These are phyloP conservation scores for Palythoa heliodiscus DNA, from an alignment of 92 coral and sea anemone species.

Conservation along the genomic window DNA sequence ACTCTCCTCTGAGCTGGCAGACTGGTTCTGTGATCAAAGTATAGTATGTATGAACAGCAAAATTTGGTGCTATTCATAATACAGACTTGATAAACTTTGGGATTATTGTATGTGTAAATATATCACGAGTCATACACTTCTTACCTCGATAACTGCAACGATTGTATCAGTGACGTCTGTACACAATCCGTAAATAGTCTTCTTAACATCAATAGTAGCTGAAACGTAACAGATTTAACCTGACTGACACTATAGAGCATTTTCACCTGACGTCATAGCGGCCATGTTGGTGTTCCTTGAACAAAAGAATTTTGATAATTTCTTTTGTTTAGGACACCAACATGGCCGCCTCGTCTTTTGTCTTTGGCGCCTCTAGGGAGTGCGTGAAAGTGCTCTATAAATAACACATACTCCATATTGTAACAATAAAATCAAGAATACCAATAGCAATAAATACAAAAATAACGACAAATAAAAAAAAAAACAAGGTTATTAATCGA, in stretches of 20 bases:
- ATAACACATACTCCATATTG: too few relatives aligned
- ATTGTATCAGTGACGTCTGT: constrained; percentile 80
- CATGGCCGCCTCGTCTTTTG: too few relatives aligned
- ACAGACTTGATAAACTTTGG: not conserved
- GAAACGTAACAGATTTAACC: not conserved
- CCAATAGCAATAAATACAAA: too few relatives aligned
- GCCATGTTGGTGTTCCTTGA: too few relatives aligned
- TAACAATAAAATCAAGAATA: too few relatives aligned
- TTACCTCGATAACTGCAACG: constrained; percentile 96
- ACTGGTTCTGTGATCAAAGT: constrained; percentile 64
- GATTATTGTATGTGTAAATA: not conserved
- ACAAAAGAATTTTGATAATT: too few relatives aligned
- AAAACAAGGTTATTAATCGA: too few relatives aligned
- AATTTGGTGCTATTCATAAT: not conserved
- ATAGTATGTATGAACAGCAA: not conserved
- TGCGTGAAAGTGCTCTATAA: too few relatives aligned
- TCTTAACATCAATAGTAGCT: constrained; percentile 99
- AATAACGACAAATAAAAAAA: too few relatives aligned
- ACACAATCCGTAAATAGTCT: constrained; percentile 83
- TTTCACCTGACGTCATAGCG: too few relatives aligned
- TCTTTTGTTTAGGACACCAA: too few relatives aligned
- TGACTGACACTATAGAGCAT: not conserved
- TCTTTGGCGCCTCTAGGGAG: too few relatives aligned
- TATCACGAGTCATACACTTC: not conserved
- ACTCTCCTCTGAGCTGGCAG: constrained; percentile 77